Evolutionary conservation across 1,140 invertebrate species (phyloP).

Genomic region (Drosophila kurseongensis): DNA sequence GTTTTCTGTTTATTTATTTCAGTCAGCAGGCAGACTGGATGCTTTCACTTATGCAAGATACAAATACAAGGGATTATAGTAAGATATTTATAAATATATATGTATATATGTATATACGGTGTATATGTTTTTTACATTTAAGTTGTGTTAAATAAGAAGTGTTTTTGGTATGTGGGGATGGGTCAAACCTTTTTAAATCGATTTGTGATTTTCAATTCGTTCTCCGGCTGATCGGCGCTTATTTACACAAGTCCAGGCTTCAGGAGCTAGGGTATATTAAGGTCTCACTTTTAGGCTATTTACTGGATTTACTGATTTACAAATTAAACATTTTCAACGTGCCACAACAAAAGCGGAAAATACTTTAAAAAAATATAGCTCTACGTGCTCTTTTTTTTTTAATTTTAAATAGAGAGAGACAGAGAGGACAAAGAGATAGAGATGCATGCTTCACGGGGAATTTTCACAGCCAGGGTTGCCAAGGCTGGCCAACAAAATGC

Average conservation of each 20-base stretch:
- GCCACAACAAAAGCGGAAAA: conserved; percentile 41
- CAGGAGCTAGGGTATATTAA: neutral
- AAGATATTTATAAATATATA: conserved; percentile 35
- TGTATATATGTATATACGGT: conserved; percentile 10
- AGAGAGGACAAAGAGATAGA: conserved; percentile 1
- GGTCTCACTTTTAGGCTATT: conserved; percentile 10
- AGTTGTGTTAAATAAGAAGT: conserved; percentile 9
- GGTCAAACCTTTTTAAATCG: conserved; percentile 19
- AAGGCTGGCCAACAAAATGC: conserved; percentile 44
- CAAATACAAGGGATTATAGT: conserved; percentile 48
- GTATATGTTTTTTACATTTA: conserved; percentile 2
- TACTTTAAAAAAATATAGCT: conserved; percentile 17
- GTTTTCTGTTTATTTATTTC: conserved; percentile 12
- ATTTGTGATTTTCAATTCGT: conserved; percentile 22
- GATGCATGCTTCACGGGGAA: conserved; percentile 23
- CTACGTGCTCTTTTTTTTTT: conserved; percentile 24
- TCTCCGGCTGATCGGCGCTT: conserved; percentile 13
- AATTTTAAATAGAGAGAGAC: conserved; percentile 2
- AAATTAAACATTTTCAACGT: conserved; percentile 36
- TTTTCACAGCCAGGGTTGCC: conserved; percentile 42
- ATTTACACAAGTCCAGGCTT: conserved; percentile 37
- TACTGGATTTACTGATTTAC: conserved; percentile 16
- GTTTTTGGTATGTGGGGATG: conserved; percentile 2
- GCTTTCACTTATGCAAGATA: conserved; percentile 53
- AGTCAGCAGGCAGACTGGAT: conserved; percentile 45